Conservation (phyloP, 1,140 invertebrate species). For the Chelonus insularis region DNA sequence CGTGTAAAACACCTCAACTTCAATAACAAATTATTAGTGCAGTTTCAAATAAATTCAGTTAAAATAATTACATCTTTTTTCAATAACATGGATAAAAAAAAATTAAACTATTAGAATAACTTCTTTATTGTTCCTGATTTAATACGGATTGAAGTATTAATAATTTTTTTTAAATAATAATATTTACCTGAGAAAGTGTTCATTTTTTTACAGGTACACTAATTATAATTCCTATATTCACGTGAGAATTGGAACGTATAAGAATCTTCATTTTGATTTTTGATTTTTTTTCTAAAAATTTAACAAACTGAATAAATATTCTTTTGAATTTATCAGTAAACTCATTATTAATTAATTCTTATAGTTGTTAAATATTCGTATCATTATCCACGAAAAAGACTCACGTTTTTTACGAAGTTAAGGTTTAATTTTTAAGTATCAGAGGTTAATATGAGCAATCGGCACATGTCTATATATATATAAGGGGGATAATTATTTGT, state of each 20-base stretch:
- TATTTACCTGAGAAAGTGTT: slow-evolving; percentile 65
- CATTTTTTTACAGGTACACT: slow-evolving; percentile 64
- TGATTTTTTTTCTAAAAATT: neutral
- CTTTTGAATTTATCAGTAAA: too few species aligned
- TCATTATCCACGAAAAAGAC: neutral
- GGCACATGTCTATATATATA: slow-evolving; percentile 44
- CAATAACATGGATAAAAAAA: too few species aligned
- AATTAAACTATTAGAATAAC: too few species aligned
- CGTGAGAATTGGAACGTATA: slow-evolving; percentile 78
- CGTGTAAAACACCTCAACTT: too few species aligned
- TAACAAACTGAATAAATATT: too few species aligned
- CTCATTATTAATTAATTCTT: too few species aligned
- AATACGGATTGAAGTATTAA: too few species aligned
- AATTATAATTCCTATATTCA: slow-evolving; percentile 65
- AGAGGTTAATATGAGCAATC: slow-evolving; percentile 45
- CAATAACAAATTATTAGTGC: too few species aligned
- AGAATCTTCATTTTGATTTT: slow-evolving; percentile 70
- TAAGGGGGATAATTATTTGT: slow-evolving; percentile 37
- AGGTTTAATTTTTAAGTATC: slow-evolving; percentile 38
- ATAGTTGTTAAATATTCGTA: neutral
- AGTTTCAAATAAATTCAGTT: too few species aligned
- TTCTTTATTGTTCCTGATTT: too few species aligned
- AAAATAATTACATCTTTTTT: too few species aligned
- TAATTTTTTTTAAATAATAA: neutral
- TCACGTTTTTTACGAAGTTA: neutral